These are phyloP conservation scores for Psephotus haematonotus DNA, from an alignment of 2,113 vertebrate genomes.

Conservation along the genomic window DNA sequence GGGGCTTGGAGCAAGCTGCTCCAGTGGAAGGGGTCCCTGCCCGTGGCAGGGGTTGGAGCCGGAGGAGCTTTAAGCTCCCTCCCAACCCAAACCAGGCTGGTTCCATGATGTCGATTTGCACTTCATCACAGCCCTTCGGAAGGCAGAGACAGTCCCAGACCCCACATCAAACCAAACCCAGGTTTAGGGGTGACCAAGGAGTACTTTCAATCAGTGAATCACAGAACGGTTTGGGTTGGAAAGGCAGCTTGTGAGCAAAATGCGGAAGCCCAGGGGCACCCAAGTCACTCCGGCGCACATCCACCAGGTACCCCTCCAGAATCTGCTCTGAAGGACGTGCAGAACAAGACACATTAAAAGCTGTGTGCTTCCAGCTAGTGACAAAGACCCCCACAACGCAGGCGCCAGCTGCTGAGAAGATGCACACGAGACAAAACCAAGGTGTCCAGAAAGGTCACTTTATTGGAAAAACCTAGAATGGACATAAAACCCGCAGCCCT, in stretches of 20 bases:
- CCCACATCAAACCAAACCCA: neutral
- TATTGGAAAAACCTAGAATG: constrained; percentile 67
- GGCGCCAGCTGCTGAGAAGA: neutral
- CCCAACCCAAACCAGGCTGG: too few relatives aligned
- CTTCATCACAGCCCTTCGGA: neutral
- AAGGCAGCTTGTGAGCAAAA: neutral
- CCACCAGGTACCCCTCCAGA: neutral
- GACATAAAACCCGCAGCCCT: constrained; percentile 62
- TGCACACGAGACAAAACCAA: neutral
- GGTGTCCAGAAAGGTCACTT: constrained; percentile 73
- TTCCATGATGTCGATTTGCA: too few relatives aligned
- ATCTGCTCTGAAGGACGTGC: neutral
- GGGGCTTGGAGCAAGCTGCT: too few relatives aligned
- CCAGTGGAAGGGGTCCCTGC: too few relatives aligned
- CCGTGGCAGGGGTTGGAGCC: too few relatives aligned
- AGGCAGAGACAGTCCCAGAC: too few relatives aligned
- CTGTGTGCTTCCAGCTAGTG: neutral
- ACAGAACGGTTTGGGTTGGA: too few relatives aligned
- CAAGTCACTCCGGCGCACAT: too few relatives aligned
- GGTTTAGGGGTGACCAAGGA: too few relatives aligned
- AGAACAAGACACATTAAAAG: neutral
- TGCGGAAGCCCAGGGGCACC: neutral
- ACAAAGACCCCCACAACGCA: neutral
- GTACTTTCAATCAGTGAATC: too few relatives aligned
- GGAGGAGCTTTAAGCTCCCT: too few relatives aligned